These are phyloP conservation scores for Prionace glauca DNA, from an alignment of 2,797 vertebrate genomes.

Conservation along the genomic window DNA sequence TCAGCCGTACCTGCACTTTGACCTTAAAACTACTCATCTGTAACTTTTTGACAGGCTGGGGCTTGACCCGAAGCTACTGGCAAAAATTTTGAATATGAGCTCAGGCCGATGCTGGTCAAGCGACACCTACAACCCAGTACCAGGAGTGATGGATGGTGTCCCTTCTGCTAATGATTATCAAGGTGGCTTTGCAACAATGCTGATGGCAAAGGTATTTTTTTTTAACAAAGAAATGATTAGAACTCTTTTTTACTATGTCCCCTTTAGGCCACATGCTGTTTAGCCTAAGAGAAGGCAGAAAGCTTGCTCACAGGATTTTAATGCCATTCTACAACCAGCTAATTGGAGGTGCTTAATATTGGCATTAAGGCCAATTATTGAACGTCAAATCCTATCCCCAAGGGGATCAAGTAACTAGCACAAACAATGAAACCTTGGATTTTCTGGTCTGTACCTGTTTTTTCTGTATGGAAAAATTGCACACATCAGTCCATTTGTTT, in stretches of 20 bases:
- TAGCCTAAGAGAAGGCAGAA: background rate
- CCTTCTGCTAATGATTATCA: slow-evolving; percentile 95
- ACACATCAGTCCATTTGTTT: background rate
- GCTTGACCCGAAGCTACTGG: slow-evolving; percentile 90
- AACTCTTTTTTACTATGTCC: background rate
- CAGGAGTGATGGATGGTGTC: slow-evolving; percentile 97
- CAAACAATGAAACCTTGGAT: background rate
- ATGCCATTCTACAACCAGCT: background rate
- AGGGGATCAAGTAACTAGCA: background rate
- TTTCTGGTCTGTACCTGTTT: background rate
- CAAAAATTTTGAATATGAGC: slow-evolving; percentile 96
- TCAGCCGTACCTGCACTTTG: slow-evolving; percentile 55
- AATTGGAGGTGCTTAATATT: background rate
- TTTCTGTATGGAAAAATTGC: background rate
- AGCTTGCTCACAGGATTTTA: background rate
- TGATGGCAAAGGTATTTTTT: slow-evolving; percentile 87
- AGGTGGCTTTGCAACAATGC: slow-evolving; percentile 87
- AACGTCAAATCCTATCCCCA: background rate
- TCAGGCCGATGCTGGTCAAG: slow-evolving; percentile 98
- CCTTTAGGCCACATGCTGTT: background rate
- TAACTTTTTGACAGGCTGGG: slow-evolving; percentile 80
- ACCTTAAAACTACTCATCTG: slow-evolving; percentile 60
- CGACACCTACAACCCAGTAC: slow-evolving; percentile 95
- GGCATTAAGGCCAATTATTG: background rate
- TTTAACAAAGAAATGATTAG: background rate